A percentile compares a stretch with the other conserved stretches of the same genome.
Evolutionary conservation across 2,797 vertebrate genomes (phyloP).

Genomic region (Chloroceryle amazona): DNA sequence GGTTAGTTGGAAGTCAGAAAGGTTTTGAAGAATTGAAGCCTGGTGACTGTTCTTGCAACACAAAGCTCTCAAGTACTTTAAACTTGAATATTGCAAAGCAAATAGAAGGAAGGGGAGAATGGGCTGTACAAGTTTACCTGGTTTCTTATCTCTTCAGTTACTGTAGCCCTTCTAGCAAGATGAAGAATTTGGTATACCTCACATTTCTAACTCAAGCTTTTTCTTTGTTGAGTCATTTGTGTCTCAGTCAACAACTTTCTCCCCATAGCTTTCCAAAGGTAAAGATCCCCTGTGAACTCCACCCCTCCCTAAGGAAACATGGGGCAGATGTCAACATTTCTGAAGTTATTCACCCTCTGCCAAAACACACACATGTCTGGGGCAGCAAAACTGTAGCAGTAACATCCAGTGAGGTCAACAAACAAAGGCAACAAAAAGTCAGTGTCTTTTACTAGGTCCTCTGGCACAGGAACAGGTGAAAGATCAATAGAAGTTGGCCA

Average conservation of each 20-base stretch:
- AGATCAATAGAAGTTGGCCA: constrained; percentile 2
- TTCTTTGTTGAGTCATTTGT: constrained; percentile 23
- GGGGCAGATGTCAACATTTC: constrained; percentile 31
- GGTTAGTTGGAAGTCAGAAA: neutral
- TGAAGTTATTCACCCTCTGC: constrained; percentile 48
- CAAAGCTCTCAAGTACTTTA: constrained; percentile 14
- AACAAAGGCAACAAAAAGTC: constrained; percentile 28
- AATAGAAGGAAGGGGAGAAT: constrained; percentile 24
- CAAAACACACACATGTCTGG: neutral
- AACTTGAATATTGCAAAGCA: constrained; percentile 30
- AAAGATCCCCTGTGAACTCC: constrained; percentile 24
- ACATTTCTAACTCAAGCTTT: constrained; percentile 7
- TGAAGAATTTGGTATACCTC: neutral
- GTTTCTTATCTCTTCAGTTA: constrained; percentile 7
- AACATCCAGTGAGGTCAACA: constrained; percentile 34
- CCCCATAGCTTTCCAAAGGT: constrained; percentile 18
- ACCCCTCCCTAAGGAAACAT: neutral
- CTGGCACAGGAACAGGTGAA: constrained; percentile 28
- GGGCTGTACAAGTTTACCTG: neutral
- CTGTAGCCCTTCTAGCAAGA: neutral
- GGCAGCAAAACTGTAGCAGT: constrained; percentile 27
- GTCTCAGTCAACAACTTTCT: constrained; percentile 35
- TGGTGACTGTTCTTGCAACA: constrained; percentile 28
- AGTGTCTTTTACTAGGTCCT: constrained; percentile 26
- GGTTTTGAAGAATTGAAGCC: neutral